Evolutionary conservation across 53 echinoderm and acorn worm genomes (phyloP).

Genomic region (Antedon mediterranea): DNA sequence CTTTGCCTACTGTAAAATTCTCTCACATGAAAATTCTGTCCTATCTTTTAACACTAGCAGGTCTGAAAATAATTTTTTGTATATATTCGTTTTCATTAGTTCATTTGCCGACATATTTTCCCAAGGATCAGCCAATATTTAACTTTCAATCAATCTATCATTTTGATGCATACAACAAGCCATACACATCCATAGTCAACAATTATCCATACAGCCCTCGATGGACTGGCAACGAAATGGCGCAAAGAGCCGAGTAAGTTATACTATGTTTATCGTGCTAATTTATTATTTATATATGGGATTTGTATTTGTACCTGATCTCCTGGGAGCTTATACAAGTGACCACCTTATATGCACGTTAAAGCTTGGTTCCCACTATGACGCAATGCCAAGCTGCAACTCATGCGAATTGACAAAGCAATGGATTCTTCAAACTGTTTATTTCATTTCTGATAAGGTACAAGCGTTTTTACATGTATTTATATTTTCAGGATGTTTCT

Average conservation of each 20-base stretch:
- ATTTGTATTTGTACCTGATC: neutral
- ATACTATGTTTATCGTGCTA: neutral
- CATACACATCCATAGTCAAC: conserved; percentile 27
- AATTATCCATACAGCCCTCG: conserved; percentile 95
- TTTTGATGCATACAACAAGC: conserved; percentile 34
- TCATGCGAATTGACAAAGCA: too few relatives aligned
- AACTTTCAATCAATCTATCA: conserved; percentile 91
- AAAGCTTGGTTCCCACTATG: too few relatives aligned
- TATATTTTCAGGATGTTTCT: conserved; percentile 42
- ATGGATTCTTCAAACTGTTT: too few relatives aligned
- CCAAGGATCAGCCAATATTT: conserved; percentile 86
- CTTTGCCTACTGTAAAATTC: too few relatives aligned
- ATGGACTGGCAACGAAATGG: conserved; percentile 99
- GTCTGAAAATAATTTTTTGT: too few relatives aligned
- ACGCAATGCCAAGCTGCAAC: too few relatives aligned
- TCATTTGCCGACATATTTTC: conserved; percentile 65
- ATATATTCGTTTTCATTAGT: conserved; percentile 29
- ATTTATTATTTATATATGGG: neutral
- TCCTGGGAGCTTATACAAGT: neutral
- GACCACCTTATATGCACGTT: too few relatives aligned
- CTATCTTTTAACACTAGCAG: too few relatives aligned
- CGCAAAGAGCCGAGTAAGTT: conserved; percentile 85
- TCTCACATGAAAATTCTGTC: too few relatives aligned
- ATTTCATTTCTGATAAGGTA: too few relatives aligned
- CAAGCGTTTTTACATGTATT: neutral